Evolutionary conservation across 2,797 vertebrate genomes (phyloP), one percentile per base, ranked within the genome.

Genomic region (Diglossa cyanea): DNA sequence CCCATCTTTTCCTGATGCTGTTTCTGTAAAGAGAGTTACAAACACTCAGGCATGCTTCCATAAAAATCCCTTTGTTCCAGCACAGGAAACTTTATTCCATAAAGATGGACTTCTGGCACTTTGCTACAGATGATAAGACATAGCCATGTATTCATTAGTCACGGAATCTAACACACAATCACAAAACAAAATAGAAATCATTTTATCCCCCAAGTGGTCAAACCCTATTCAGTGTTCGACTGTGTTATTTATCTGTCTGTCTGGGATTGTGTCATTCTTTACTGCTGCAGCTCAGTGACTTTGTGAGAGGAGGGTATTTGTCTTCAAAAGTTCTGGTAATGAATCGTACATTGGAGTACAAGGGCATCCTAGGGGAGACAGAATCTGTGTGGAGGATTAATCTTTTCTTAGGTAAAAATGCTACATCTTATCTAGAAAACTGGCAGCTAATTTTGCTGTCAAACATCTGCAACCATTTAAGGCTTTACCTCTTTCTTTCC

Each of bases 361-460:
- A 80, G 68, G 53, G 11, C 67, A 48, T 85, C 71, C 48, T 89
- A 42, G 15, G 33, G 42, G 63, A 95, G 30, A 1, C 3, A 76
- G 48, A 84, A 81, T 72, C 40, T 66, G 6, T 88, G 55, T 28
- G 44, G 30, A 86, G 30, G 17, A 72, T 90, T 75, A 23, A 30
- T 87, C 15, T 93, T 80, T 73, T 67, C 55, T 58, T 31, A 77
- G 58, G 44, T 40, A 93, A 94, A 92, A 71, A 70, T 61, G 10
- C 11, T 90, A 33, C 21, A 62, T 40, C 39, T 84, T 20, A 7
- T 67, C 45, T 67, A 67, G 71, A 79, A 90, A 89, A 85, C 25
- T 74, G 70, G 33, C 62, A 90, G 55, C 18, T 90, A 87, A 93
- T 93, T 95, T 95, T 96, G 24, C 67, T 95, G 67, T 47, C 80